Evolutionary conservation across 2,888 invertebrate genomes (phyloP).

Genomic region (Lymantria dispar): DNA sequence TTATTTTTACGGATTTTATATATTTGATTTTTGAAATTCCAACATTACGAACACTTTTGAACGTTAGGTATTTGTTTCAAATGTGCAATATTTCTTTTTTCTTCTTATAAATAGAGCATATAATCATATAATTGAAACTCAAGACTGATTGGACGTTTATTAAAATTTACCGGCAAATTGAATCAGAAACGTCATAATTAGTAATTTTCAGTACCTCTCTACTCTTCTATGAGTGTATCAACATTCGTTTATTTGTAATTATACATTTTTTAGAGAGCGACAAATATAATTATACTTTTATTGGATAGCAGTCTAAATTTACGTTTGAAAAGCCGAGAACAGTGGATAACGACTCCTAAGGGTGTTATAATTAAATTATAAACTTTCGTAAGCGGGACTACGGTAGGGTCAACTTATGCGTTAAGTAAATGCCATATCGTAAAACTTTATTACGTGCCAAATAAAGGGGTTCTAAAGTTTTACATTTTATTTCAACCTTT

Average conservation of each 20-base stretch:
- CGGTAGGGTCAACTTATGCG: constrained; percentile 72
- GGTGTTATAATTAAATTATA: constrained; percentile 81
- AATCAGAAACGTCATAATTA: too few species aligned
- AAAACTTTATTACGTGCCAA: constrained; percentile 79
- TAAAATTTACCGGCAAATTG: too few species aligned
- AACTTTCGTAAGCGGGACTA: constrained; percentile 61
- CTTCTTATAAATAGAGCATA: too few species aligned
- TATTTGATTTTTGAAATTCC: too few species aligned
- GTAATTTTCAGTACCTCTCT: too few species aligned
- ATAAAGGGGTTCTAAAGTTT: constrained; percentile 77
- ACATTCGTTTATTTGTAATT: background rate
- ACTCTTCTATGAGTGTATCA: too few species aligned
- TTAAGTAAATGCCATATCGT: constrained; percentile 74
- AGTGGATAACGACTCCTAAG: constrained; percentile 63
- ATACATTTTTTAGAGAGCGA: constrained; percentile 7
- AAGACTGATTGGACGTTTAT: too few species aligned
- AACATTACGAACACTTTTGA: too few species aligned
- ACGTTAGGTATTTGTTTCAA: too few species aligned
- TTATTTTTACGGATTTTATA: too few species aligned
- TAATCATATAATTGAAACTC: too few species aligned
- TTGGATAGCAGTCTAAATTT: constrained; percentile 29
- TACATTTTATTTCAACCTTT: constrained; percentile 59
- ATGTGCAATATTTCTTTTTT: too few species aligned
- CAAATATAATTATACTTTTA: constrained; percentile 19
- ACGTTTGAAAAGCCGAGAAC: constrained; percentile 36